A percentile compares a stretch with the other conserved stretches of the same genome.
Evolutionary conservation across 2,888 invertebrate genomes (phyloP).

Genomic region (Polyommatus icarus): DNA sequence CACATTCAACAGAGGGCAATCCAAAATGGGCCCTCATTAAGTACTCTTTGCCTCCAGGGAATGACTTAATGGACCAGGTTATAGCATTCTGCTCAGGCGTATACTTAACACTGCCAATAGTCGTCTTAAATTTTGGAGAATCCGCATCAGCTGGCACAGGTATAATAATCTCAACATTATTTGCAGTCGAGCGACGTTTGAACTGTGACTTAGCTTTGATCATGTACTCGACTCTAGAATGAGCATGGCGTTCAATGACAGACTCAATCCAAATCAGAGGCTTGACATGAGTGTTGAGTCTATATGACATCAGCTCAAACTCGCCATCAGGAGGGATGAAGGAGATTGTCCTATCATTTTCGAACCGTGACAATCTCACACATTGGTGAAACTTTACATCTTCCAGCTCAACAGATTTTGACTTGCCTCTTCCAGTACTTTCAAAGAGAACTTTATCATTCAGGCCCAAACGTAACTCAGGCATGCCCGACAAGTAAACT

Average conservation of each 20-base stretch:
- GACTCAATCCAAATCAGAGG: constrained; percentile 99
- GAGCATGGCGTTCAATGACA: constrained; percentile 97
- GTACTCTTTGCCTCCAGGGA: constrained; percentile 99
- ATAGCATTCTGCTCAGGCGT: constrained; percentile 98
- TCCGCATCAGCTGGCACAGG: constrained; percentile 98
- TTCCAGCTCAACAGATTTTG: constrained; percentile 98
- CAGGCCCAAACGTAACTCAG: constrained; percentile 95
- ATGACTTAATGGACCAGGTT: constrained; percentile 98
- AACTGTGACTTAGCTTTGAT: constrained; percentile 99
- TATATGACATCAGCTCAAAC: constrained; percentile 99
- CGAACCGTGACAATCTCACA: constrained; percentile 96
- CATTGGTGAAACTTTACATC: constrained; percentile 99
- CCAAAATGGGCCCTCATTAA: constrained; percentile 99
- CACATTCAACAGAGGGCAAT: constrained; percentile 95
- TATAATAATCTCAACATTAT: constrained; percentile 98
- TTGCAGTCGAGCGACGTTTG: constrained; percentile 97
- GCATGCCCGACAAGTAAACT: constrained; percentile 99
- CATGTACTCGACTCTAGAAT: constrained; percentile 99
- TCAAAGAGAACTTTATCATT: constrained; percentile 99
- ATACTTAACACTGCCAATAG: constrained; percentile 98
- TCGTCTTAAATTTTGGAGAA: constrained; percentile 98
- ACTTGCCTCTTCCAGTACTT: constrained; percentile 97
- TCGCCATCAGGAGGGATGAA: constrained; percentile 99
- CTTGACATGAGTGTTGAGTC: constrained; percentile 97
- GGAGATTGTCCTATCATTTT: constrained; percentile 98